These are phyloP conservation scores for Zaprionus obscuricornis DNA, from an alignment of 2,888 invertebrate species.

Conservation along the genomic window DNA sequence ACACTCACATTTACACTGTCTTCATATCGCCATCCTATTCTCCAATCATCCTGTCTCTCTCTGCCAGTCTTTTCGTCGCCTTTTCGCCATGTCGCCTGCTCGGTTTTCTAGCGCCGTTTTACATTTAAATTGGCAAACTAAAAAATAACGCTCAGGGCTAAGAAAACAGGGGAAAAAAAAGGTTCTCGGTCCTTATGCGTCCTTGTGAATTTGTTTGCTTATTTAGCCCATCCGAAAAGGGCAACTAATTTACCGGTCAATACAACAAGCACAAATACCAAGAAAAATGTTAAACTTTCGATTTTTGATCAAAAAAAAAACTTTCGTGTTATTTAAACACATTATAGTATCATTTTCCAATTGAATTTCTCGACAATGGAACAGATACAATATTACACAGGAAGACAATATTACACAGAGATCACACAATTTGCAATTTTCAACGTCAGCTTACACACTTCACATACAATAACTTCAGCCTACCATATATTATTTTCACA, in stretches of 20 bases:
- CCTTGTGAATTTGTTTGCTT: conserved; percentile 32
- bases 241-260: conserved; percentile 62
- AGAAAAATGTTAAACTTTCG: conserved; percentile 20
- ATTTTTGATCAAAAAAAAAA: conserved; percentile 8
- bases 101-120: conserved; percentile 37
- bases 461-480: no score
- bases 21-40: no score
- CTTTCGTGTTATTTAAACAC: conserved; percentile 3
- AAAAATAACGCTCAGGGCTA: conserved; percentile 45
- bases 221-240: conserved; percentile 40
- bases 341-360: conserved; percentile 7
- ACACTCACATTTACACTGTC: no score
- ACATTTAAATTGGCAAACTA: conserved; percentile 72
- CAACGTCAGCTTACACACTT: no score
- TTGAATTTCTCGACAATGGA: neutral
- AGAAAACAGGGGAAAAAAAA: conserved; percentile 44
- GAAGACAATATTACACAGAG: no score
- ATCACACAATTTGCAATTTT: no score
- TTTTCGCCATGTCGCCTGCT: conserved; percentile 39
- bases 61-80: no score
- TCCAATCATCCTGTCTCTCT: no score
- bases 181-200: conserved; percentile 36
- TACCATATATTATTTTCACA: neutral
- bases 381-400: neutral
- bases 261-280: conserved; percentile 27